These are phyloP conservation scores for Perizoma affinitatum DNA, from an alignment of 2,888 invertebrate genomes.

Conservation along the genomic window DNA sequence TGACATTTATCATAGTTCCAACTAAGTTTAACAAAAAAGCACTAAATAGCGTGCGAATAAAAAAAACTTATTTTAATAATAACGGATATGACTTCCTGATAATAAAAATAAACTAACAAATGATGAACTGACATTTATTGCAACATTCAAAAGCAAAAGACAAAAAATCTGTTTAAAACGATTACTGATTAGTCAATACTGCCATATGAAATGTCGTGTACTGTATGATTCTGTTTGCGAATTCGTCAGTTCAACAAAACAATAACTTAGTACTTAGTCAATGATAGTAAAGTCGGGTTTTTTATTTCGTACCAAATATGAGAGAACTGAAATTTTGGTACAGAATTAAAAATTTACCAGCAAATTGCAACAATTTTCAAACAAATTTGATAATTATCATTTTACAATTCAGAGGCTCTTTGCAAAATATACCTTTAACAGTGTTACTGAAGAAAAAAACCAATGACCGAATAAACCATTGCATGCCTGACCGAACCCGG, in stretches of 20 bases:
- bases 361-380: not conserved
- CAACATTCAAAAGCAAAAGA: no score
- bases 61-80: conserved; percentile 6
- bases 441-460: not conserved
- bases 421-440: not conserved
- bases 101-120: not conserved
- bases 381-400: not conserved
- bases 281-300: no score
- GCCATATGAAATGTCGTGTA: no score
- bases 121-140: not conserved
- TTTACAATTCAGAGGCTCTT: not conserved
- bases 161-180: no score
- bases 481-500: no score
- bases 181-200: no score
- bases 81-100: conserved; percentile 17
- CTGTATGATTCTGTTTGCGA: no score
- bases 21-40: not conserved
- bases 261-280: no score
- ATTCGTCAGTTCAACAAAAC: no score
- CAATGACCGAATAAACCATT: not conserved
- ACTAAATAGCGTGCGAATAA: conserved; percentile 1
- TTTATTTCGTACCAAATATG: no score
- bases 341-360: not conserved
- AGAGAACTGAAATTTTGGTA: not conserved
- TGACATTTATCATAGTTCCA: not conserved